Conservation (phyloP, 2,797 vertebrate species). For the Micrastur ruficollis region DNA sequence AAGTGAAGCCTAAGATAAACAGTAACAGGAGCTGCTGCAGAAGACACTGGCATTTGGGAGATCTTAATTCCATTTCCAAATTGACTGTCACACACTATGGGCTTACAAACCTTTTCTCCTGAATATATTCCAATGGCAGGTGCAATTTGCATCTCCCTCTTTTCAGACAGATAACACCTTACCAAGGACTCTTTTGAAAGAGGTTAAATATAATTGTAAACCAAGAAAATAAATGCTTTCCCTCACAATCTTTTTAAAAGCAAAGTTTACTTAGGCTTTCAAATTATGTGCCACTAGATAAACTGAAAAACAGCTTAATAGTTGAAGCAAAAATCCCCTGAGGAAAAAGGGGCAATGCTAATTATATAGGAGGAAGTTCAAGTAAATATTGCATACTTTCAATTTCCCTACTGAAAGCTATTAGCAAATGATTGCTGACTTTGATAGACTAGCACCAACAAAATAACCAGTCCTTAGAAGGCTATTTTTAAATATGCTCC, state of each 20-base stretch:
- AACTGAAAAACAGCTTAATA: not conserved
- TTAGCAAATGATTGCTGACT: not conserved
- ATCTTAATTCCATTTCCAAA: not conserved
- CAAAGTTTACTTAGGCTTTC: not conserved
- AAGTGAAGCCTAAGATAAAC: not conserved
- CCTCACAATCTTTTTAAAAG: not conserved
- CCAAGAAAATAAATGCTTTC: not conserved
- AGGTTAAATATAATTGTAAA: not conserved
- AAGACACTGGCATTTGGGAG: not conserved
- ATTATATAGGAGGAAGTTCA: not conserved
- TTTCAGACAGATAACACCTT: not conserved
- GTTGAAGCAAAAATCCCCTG: not conserved
- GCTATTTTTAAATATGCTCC: not conserved
- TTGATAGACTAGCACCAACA: not conserved
- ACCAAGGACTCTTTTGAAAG: not conserved
- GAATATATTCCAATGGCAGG: not conserved
- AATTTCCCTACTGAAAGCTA: not conserved
- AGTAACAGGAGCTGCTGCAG: not conserved
- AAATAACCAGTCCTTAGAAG: not conserved
- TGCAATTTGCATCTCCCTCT: not conserved
- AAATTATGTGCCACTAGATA: not conserved
- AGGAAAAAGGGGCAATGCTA: not conserved
- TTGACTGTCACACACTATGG: not conserved
- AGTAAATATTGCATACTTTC: not conserved
- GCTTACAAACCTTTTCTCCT: not conserved